Percentiles rank a stretch among this genome's conserved stretches.
Conservation (phyloP, 1,140 invertebrate species). For the Bombus picipes region DNA sequence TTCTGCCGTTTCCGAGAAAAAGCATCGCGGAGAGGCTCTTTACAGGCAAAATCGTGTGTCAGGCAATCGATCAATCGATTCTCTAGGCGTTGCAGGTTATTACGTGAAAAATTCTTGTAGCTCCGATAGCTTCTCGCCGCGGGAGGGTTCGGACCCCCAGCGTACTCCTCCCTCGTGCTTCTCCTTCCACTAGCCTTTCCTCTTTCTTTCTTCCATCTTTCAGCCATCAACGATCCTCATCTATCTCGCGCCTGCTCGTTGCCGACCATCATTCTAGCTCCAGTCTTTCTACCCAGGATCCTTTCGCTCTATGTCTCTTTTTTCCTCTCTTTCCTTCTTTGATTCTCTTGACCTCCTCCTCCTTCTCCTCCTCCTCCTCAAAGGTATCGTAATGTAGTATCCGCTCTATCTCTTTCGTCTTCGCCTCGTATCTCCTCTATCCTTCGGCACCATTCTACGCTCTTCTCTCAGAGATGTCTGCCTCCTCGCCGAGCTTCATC, state of each 20-base stretch:
- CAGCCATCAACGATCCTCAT: slow-evolving; percentile 68
- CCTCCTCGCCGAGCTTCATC: neutral
- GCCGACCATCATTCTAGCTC: slow-evolving; percentile 44
- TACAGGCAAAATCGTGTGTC: slow-evolving; percentile 78
- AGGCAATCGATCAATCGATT: slow-evolving; percentile 78
- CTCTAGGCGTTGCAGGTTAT: slow-evolving; percentile 78
- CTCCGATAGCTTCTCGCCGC: slow-evolving; percentile 76
- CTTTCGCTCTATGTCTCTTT: slow-evolving; percentile 45
- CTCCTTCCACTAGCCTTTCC: slow-evolving; percentile 22
- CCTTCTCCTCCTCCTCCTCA: neutral
- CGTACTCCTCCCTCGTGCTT: slow-evolving; percentile 52
- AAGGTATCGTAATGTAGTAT: slow-evolving; percentile 21
- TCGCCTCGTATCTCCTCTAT: neutral
- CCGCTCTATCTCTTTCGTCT: slow-evolving; percentile 18
- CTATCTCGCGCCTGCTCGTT: slow-evolving; percentile 56
- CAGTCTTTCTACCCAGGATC: slow-evolving; percentile 40
- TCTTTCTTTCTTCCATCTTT: slow-evolving; percentile 46
- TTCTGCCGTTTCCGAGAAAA: slow-evolving; percentile 43
- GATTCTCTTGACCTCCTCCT: slow-evolving; percentile 11
- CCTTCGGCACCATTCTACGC: neutral
- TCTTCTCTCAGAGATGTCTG: neutral
- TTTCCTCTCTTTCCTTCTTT: slow-evolving; percentile 7
- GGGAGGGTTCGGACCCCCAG: slow-evolving; percentile 74
- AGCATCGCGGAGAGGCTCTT: slow-evolving; percentile 68
- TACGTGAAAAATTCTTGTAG: slow-evolving; percentile 77